Conservation (phyloP, 2,888 invertebrate species). For the Clitarchus hookeri region DNA sequence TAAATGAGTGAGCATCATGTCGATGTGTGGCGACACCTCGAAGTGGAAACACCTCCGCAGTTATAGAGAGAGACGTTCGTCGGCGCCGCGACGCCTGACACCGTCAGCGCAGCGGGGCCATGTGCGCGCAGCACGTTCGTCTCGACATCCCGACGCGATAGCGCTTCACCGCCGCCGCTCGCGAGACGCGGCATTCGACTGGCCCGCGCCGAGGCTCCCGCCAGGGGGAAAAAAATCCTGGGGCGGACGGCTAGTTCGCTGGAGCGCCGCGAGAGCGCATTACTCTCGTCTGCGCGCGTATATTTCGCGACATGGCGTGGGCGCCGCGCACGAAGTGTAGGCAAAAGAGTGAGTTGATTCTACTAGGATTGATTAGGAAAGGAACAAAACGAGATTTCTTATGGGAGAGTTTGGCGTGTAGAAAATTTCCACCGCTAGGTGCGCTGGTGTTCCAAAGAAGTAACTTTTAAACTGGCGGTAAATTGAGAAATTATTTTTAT, state of each 20-base stretch:
- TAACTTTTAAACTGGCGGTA: too few relatives aligned
- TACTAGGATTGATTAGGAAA: too few relatives aligned
- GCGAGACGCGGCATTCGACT: not conserved
- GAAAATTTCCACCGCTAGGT: too few relatives aligned
- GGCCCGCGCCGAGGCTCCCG: not conserved
- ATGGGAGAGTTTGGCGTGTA: too few relatives aligned
- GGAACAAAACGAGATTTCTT: too few relatives aligned
- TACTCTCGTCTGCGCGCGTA: not conserved
- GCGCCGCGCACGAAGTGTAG: too few relatives aligned
- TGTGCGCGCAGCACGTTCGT: not conserved
- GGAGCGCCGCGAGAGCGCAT: not conserved
- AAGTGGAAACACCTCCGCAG: not conserved
- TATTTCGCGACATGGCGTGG: not conserved
- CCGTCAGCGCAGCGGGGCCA: not conserved
- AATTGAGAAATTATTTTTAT: too few relatives aligned
- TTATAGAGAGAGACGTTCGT: not conserved
- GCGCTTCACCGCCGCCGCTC: not conserved
- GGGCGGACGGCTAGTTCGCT: not conserved
- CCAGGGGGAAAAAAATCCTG: not conserved
- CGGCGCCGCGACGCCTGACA: not conserved
- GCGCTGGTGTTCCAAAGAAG: too few relatives aligned
- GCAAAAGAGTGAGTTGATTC: too few relatives aligned
- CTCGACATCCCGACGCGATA: not conserved
- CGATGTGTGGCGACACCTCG: not conserved
- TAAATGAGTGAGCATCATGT: not conserved